phyloP scores from a whole-genome alignment of 2,888 invertebrate species.

The Melinaea menophilus region DNA sequence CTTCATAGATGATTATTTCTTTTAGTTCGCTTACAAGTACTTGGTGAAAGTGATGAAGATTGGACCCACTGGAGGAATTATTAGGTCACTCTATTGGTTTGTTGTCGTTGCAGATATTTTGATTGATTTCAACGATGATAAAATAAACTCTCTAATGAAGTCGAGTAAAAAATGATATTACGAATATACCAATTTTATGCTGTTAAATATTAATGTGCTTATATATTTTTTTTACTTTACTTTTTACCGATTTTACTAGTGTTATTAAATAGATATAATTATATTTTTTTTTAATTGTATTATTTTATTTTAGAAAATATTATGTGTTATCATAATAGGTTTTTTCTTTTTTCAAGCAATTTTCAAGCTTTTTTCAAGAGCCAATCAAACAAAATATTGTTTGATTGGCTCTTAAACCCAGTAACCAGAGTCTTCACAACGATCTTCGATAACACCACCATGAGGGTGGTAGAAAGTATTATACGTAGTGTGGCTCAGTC shows the following conservation, averaged over 20 bases:
- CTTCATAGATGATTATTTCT: slow-evolving; percentile 20
- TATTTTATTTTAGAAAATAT: too few species aligned
- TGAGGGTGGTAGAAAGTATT: slow-evolving; percentile 61
- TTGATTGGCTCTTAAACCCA: slow-evolving; percentile 72
- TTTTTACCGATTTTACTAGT: too few species aligned
- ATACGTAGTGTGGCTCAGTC: slow-evolving; percentile 54
- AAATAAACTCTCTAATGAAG: slow-evolving; percentile 64
- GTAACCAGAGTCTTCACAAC: slow-evolving; percentile 59
- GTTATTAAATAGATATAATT: too few species aligned
- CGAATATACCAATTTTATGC: too few species aligned
- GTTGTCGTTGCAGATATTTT: slow-evolving; percentile 58
- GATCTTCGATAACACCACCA: slow-evolving; percentile 69
- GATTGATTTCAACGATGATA: slow-evolving; percentile 72
- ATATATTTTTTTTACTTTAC: too few species aligned
- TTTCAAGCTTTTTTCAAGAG: too few species aligned
- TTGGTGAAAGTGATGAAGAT: slow-evolving; percentile 71
- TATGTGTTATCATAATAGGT: too few species aligned
- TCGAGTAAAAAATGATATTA: background rate
- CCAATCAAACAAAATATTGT: too few species aligned
- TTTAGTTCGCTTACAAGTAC: slow-evolving; percentile 73
- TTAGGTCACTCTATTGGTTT: slow-evolving; percentile 62
- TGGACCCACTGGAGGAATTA: slow-evolving; percentile 64
- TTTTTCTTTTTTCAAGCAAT: slow-evolving; percentile 67
- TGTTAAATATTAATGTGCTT: too few species aligned
- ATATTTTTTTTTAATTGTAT: too few species aligned